These are phyloP conservation scores for Hemaris fuciformis DNA, from an alignment of 2,888 invertebrate species.

Conservation along the genomic window DNA sequence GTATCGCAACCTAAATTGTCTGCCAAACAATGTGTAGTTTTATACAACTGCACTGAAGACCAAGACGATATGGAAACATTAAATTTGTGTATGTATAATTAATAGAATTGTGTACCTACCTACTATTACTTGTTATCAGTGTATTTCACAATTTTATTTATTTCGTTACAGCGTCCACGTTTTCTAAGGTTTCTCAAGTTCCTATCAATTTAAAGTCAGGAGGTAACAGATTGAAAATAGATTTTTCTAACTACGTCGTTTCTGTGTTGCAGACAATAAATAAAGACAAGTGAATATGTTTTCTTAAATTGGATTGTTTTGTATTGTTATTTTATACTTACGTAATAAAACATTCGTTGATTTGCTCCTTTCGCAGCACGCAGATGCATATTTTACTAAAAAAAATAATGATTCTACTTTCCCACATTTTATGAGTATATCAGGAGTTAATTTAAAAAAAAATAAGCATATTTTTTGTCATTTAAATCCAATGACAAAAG, in stretches of 20 bases:
- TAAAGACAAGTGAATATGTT: slow-evolving; percentile 45
- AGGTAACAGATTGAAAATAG: slow-evolving; percentile 81
- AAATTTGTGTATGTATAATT: slow-evolving; percentile 75
- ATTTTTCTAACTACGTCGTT: slow-evolving; percentile 75
- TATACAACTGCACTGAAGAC: slow-evolving; percentile 79
- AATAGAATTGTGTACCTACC: background rate
- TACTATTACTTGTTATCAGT: background rate
- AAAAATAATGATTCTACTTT: no score
- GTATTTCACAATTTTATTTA: background rate
- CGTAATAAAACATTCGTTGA: background rate
- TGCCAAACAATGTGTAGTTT: slow-evolving; percentile 84
- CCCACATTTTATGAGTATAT: no score
- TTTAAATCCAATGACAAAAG: background rate
- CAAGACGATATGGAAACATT: slow-evolving; percentile 68
- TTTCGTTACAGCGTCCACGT: slow-evolving; percentile 78
- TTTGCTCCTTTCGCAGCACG: background rate
- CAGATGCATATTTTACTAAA: background rate
- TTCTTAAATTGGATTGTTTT: slow-evolving; percentile 14
- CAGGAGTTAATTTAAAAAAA: background rate
- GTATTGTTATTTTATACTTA: background rate
- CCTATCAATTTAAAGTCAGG: slow-evolving; percentile 81
- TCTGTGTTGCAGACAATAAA: slow-evolving; percentile 68
- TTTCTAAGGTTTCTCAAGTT: slow-evolving; percentile 82
- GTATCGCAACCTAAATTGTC: slow-evolving; percentile 84
- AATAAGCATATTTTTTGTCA: slow-evolving; percentile 8